Base-by-base conservation (phyloP, 2,888 invertebrate species). In the Eristalis intricaria region DNA sequence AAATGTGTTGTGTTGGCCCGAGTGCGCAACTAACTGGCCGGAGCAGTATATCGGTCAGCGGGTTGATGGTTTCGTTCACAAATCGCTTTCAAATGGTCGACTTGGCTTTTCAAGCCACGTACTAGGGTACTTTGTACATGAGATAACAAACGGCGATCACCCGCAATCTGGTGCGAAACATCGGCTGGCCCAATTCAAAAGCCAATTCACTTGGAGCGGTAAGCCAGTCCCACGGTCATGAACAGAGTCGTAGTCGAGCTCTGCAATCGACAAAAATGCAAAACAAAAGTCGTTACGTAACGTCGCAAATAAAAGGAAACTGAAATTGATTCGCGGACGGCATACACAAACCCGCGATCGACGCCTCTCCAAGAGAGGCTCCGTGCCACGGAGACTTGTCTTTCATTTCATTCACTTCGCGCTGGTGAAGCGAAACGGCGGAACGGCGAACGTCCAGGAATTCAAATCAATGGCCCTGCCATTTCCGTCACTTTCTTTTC, bases 401-500 rank as follows among this genome's bases (percentile, higher is more conserved):
- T 70, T 75, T 66, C 23, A 65, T 40, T 32, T 32, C 50, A 70
- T 64, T 78, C 50, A 68, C 60, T 63, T 63, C 64, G 84, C 70
- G 65, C 22, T 63, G 26, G 2, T 26, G 69, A 65, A 65, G 77
- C 65, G 74, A 86, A 65, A 82, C 85, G 77, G 77, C 65, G 74
- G 82, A 65, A 82, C 85, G 77, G 43, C 19, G 50, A 50, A 50
- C 85, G 61, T 50, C 50, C 69, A 64, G 79, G 63, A 73, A 69
- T 70, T 35, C 73, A 71, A 76, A 73, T 35, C 66, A 66, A 71
- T 64, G 74, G 50, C 50, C 65, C 82, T 77, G 77, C 80, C 82
- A 78, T 86, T 86, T 82, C 85, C 82, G 85, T 86, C 85, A 86
- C 85, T 86, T 86, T 86, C 78, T 82, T 78, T 86, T 86, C 82